Base-by-base conservation (phyloP, 2,797 vertebrate genomes). In the Rhyacichthys aspro region DNA sequence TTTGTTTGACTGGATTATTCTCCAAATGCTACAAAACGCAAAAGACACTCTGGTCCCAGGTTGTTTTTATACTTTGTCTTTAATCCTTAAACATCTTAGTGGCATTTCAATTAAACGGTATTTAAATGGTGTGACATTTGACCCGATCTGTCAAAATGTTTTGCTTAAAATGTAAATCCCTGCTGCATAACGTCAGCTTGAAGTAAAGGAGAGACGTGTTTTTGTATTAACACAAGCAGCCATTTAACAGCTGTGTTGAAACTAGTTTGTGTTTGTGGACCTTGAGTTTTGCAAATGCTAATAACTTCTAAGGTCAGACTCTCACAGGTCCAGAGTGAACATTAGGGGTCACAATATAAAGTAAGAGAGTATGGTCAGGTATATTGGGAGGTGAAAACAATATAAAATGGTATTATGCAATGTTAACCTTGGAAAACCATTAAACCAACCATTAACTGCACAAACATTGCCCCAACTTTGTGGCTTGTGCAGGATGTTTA, bases 81-180 rank as follows among this genome's bases (percentile, higher is more conserved):
- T 73, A 80, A 67, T 72, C 61, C 55, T 71, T 39, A 37, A 28
- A 32, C 44, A 69, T 76, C 70, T 74, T 19, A 52, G 50, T 58
- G 60, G 37, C 54, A 55, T 52, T 55, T 32, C 36, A 71, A 59
- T 71, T 72, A 54, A 47, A 72, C 66, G 50, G 43, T 39, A 65
- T 70, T 55, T 62, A 49, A 67, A 76, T 55, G 17, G 14, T 45
- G 48, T 70, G 62, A 66, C 57, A 68, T 75, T 61, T 65, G 46
- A 67, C 52, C 55, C 44, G 36, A 18, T n/a, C 50, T 28, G 46
- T 48, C 60, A 12, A 73, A 79, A 72, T 61, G 43, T 48, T 3
- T 46, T 43, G n/a, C 64, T 71, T 63, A 16, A 59, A 56, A 28
- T 50, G 43, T 55, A 69, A 63, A 63, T 66, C 37, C 47, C 14